Evolutionary conservation across 2,888 invertebrate genomes (phyloP).

Genomic region (Galeopsomyia nigrocyanea): DNA sequence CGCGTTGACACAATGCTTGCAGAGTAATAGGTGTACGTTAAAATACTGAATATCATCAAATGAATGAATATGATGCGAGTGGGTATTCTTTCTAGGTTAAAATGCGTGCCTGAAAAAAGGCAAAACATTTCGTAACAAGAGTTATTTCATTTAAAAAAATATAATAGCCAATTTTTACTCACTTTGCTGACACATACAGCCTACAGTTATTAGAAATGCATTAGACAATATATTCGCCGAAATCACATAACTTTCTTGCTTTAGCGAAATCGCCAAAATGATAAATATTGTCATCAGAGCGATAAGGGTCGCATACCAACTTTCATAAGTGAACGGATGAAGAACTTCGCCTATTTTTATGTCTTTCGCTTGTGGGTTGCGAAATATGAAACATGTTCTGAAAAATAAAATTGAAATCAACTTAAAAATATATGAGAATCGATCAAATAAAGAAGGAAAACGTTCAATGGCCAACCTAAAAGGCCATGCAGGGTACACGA

Average conservation of each 20-base stretch:
- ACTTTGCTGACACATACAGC: constrained; percentile 58
- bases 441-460: background rate
- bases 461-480: constrained; percentile 1
- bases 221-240: constrained; percentile 38
- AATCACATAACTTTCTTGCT: constrained; percentile 45
- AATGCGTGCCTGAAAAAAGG: background rate
- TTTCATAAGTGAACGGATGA: constrained; percentile 50
- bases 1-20: constrained; percentile 61
- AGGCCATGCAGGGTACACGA: constrained; percentile 27
- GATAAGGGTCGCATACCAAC: constrained; percentile 50
- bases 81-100: constrained; percentile 55
- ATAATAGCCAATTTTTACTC: background rate
- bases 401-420: constrained; percentile 43
- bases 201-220: constrained; percentile 50
- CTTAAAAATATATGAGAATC: background rate
- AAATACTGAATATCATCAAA: constrained; percentile 57
- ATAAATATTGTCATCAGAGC: constrained; percentile 28
- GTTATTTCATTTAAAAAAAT: background rate
- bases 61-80: constrained; percentile 57
- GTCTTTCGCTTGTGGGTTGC: constrained; percentile 48
- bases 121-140: background rate
- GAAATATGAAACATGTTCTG: constrained; percentile 57
- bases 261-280: constrained; percentile 48
- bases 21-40: constrained; percentile 61
- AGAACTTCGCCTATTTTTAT: constrained; percentile 50